These are phyloP conservation scores for Trichopria drosophilae DNA, from an alignment of 2,888 invertebrate species.

Conservation along the genomic window DNA sequence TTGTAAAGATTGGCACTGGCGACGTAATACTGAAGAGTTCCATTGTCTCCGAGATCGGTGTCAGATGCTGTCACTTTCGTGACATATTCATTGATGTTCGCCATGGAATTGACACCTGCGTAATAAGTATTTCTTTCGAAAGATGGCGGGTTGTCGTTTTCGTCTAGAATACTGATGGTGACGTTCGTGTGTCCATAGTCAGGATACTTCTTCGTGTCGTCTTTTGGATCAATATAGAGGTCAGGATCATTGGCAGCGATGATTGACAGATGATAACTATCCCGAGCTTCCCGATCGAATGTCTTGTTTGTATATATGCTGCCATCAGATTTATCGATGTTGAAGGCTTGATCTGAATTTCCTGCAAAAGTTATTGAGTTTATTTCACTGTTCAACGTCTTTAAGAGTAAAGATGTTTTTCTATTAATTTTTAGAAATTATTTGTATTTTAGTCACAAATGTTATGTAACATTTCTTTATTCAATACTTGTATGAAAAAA, in stretches of 20 bases:
- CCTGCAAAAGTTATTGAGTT: slow-evolving; percentile 59
- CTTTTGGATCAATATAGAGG: slow-evolving; percentile 64
- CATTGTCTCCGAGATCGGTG: slow-evolving; percentile 81
- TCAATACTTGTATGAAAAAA: not conserved
- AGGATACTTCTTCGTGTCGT: slow-evolving; percentile 41
- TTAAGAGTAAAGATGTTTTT: not conserved
- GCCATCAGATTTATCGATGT: slow-evolving; percentile 79
- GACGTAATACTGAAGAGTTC: slow-evolving; percentile 79
- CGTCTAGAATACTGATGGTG: slow-evolving; percentile 73
- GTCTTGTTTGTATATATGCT: slow-evolving; percentile 76
- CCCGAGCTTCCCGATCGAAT: slow-evolving; percentile 79
- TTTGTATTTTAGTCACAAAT: not conserved
- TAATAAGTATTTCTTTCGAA: slow-evolving; percentile 70
- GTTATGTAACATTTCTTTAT: no score
- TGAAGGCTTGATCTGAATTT: slow-evolving; percentile 76
- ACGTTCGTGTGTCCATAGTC: slow-evolving; percentile 76
- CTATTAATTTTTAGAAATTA: not conserved
- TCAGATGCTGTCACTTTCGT: slow-evolving; percentile 78
- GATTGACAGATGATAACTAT: slow-evolving; percentile 75
- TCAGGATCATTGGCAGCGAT: slow-evolving; percentile 84
- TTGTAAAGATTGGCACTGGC: slow-evolving; percentile 80
- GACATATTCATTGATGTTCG: slow-evolving; percentile 75
- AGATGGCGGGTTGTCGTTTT: slow-evolving; percentile 82
- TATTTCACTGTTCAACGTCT: not conserved
- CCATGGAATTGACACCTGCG: slow-evolving; percentile 77